These are phyloP conservation scores for rabbit (Oryctolagus cuniculus) DNA, from an alignment of 2,113 vertebrate genomes.

Conservation along the genomic window DNA sequence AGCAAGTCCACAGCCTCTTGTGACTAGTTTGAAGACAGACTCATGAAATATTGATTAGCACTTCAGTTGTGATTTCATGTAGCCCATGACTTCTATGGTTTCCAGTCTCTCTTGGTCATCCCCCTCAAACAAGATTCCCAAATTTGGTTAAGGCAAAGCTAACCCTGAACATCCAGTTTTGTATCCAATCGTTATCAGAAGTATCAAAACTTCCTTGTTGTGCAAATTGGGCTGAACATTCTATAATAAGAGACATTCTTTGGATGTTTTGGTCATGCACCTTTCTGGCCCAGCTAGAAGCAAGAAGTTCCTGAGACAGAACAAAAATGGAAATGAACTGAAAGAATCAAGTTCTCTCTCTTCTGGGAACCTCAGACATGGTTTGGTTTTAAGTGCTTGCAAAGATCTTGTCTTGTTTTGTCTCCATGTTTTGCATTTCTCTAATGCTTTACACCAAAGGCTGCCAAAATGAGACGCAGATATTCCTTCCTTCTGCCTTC, in stretches of 20 bases:
- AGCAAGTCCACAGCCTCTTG: not conserved
- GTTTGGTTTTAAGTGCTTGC: slow-evolving; percentile 63
- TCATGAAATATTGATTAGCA: not conserved
- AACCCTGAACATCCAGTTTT: not conserved
- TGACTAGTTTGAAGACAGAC: not conserved
- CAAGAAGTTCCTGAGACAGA: slow-evolving; percentile 64
- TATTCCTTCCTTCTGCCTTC: not conserved
- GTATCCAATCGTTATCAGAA: slow-evolving; percentile 59
- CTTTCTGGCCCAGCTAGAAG: slow-evolving; percentile 67
- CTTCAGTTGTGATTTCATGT: not conserved
- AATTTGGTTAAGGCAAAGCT: slow-evolving; percentile 61
- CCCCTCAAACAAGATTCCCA: slow-evolving; percentile 51
- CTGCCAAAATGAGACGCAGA: slow-evolving; percentile 35
- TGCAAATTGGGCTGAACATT: slow-evolving; percentile 22
- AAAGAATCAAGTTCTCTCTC: slow-evolving; percentile 62
- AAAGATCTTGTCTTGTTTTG: slow-evolving; percentile 65
- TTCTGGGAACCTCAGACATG: slow-evolving; percentile 57
- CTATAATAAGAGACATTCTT: slow-evolving; percentile 72
- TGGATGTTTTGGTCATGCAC: slow-evolving; percentile 67
- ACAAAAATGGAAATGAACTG: slow-evolving; percentile 67
- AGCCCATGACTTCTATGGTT: not conserved
- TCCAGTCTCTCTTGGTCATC: not conserved
- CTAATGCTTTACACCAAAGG: slow-evolving; percentile 32
- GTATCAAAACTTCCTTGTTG: slow-evolving; percentile 66
- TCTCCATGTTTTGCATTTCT: slow-evolving; percentile 62